These are phyloP conservation scores for Papilio polytes DNA, from an alignment of 1,140 invertebrate species.

Conservation along the genomic window DNA sequence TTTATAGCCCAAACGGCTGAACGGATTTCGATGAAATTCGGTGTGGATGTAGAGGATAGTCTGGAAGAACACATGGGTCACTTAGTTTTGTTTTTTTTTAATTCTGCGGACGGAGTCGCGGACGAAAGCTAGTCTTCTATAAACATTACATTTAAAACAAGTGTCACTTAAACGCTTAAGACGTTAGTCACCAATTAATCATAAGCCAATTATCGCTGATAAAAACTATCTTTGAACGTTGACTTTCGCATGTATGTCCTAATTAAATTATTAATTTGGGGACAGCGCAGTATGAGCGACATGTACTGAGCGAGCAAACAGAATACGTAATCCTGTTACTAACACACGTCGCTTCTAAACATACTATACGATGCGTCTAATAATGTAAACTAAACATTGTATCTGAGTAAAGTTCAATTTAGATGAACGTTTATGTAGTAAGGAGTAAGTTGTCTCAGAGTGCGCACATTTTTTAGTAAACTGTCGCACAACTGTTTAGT, in stretches of 20 bases:
- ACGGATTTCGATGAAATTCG: no score
- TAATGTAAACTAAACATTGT: background rate
- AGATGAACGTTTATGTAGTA: background rate
- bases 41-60: no score
- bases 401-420: background rate
- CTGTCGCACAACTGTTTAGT: no score
- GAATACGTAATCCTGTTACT: slow-evolving; percentile 2
- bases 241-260: background rate
- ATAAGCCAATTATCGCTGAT: background rate
- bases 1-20: no score
- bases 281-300: background rate
- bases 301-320: background rate
- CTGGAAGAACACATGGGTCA: no score
- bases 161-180: background rate
- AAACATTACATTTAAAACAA: background rate
- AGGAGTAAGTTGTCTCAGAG: no score
- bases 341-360: background rate
- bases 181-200: background rate
- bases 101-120: no score
- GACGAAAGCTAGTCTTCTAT: no score
- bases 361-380: background rate
- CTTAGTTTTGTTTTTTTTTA: no score
- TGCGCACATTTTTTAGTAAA: no score
- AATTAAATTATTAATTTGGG: slow-evolving; percentile 21
- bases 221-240: background rate